Evolutionary conservation across 2,888 invertebrate genomes (phyloP).

Genomic region (Aphidius colemani): DNA sequence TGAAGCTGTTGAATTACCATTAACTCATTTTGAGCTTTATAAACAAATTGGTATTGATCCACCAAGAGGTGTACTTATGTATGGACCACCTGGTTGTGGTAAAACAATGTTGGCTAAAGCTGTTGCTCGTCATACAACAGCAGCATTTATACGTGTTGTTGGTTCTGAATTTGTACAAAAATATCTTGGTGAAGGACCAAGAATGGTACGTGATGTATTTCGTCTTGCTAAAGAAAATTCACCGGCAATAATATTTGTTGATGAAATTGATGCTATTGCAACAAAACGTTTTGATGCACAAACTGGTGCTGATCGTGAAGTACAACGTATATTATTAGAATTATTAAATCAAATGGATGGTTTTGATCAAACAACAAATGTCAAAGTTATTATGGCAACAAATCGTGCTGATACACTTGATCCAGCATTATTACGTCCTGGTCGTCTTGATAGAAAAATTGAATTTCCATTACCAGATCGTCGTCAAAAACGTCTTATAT

Average conservation of each 20-base stretch:
- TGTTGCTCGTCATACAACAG: slow-evolving; percentile 97
- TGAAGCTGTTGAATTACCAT: slow-evolving; percentile 96
- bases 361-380: slow-evolving; percentile 99
- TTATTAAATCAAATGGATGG: slow-evolving; percentile 99
- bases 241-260: slow-evolving; percentile 99
- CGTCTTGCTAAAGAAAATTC: slow-evolving; percentile 98
- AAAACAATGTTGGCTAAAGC: slow-evolving; percentile 99
- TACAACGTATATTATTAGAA: slow-evolving; percentile 96
- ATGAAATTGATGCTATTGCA: slow-evolving; percentile 99
- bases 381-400: slow-evolving; percentile 76
- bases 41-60: slow-evolving; percentile 99
- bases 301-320: slow-evolving; percentile 97
- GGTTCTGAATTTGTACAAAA: slow-evolving; percentile 99
- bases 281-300: slow-evolving; percentile 99
- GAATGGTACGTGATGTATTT: slow-evolving; percentile 99
- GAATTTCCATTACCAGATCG: slow-evolving; percentile 97
- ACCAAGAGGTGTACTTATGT: slow-evolving; percentile 97
- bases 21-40: slow-evolving; percentile 98
- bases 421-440: slow-evolving; percentile 94
- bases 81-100: slow-evolving; percentile 99
- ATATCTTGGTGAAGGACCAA: slow-evolving; percentile 97
- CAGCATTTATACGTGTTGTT: slow-evolving; percentile 97
- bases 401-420: slow-evolving; percentile 92
- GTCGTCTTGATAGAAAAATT: slow-evolving; percentile 96
- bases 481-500: slow-evolving; percentile 92